Conservation (phyloP, 2,113 vertebrate genomes). For the Phalacrocorax brasilianus region DNA sequence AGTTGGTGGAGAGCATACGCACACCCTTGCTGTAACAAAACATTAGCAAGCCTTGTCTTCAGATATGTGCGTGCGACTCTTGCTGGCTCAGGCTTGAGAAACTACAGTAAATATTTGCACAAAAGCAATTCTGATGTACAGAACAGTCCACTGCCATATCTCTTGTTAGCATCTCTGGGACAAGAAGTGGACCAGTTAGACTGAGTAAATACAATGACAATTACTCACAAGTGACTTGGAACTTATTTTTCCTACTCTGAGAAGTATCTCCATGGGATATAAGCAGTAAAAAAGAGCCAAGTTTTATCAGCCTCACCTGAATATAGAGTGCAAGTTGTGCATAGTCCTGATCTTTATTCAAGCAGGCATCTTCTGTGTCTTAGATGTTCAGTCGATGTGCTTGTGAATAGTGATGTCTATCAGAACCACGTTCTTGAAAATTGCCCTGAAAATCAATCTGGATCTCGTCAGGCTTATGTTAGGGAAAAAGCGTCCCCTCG, state of each 20-base stretch:
- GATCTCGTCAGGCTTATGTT: background rate
- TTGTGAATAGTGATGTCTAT: background rate
- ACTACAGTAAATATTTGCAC: background rate
- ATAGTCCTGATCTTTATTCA: background rate
- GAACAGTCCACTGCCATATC: background rate
- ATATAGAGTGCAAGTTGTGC: background rate
- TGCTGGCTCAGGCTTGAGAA: background rate
- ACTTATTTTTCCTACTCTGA: background rate
- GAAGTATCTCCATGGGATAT: background rate
- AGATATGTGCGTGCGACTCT: fast-evolving
- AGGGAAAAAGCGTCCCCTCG: background rate
- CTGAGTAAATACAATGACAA: background rate
- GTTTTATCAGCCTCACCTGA: background rate
- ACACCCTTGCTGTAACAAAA: background rate
- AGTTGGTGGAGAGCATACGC: background rate
- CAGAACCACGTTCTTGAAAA: background rate
- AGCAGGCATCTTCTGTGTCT: background rate
- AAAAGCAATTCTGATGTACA: too few relatives aligned
- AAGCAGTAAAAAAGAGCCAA: background rate
- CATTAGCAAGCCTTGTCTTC: background rate
- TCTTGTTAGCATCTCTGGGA: background rate
- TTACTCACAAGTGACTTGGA: background rate
- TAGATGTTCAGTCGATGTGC: background rate
- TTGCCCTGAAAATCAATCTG: background rate
- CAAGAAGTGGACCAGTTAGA: background rate